Conservation (phyloP, 2,888 invertebrate species). For the Lasiommata megera region DNA sequence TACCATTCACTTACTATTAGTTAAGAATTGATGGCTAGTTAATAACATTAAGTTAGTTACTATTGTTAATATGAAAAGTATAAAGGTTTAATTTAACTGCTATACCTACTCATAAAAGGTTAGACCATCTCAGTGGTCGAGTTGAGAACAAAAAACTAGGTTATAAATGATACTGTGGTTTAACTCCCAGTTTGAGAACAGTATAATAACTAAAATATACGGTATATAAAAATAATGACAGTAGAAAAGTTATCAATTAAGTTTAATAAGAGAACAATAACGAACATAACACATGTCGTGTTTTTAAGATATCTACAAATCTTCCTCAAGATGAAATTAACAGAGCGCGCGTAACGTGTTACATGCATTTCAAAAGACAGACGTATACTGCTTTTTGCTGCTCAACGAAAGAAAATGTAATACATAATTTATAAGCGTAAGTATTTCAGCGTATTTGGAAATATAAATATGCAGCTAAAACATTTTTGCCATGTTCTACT, state of each 20-base stretch:
- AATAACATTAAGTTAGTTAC: too few relatives aligned
- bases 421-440: slow-evolving; percentile 15
- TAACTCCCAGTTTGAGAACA: too few relatives aligned
- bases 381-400: slow-evolving; percentile 18
- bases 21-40: too few relatives aligned
- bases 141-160: too few relatives aligned
- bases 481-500: neutral
- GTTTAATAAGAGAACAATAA: slow-evolving; percentile 4
- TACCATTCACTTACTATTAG: too few relatives aligned
- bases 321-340: slow-evolving; percentile 17
- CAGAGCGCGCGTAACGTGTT: slow-evolving; percentile 25
- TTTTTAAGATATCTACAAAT: slow-evolving; percentile 14
- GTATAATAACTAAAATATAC: too few relatives aligned
- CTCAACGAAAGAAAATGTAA: slow-evolving; percentile 14
- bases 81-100: too few relatives aligned
- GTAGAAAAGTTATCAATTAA: neutral
- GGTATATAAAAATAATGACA: too few relatives aligned
- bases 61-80: too few relatives aligned
- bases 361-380: slow-evolving; percentile 21
- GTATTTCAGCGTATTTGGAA: slow-evolving; percentile 13
- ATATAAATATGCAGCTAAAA: neutral
- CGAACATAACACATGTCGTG: neutral
- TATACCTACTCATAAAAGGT: too few relatives aligned
- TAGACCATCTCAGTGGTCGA: too few relatives aligned
- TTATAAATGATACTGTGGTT: too few relatives aligned